A percentile compares a stretch with the other conserved stretches of the same genome.
Conservation (phyloP, 2,113 vertebrate genomes). For the Xiphophorus couchianus region DNA sequence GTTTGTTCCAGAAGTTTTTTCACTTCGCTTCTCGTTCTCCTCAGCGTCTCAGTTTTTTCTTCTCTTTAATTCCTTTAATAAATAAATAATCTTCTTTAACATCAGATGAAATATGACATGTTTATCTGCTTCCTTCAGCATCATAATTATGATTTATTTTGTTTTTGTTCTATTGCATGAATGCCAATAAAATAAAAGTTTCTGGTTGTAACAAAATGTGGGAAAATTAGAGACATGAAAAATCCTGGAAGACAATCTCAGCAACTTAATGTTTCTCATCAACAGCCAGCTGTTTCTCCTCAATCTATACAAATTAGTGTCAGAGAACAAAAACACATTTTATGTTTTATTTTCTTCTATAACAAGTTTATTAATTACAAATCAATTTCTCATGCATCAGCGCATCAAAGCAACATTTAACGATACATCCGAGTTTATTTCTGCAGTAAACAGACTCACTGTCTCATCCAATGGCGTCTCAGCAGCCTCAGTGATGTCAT, state of each 20-base stretch:
- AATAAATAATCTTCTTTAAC: no score
- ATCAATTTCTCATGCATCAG: neutral
- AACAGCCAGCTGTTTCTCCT: no score
- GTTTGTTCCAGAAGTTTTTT: no score
- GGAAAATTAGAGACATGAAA: neutral
- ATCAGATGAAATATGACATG: neutral
- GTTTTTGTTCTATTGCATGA: neutral
- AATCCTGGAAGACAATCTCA: neutral
- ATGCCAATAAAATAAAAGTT: neutral
- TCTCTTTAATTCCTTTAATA: no score
- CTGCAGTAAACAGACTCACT: neutral
- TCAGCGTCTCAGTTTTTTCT: no score
- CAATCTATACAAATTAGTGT: no score
- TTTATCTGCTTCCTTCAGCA: neutral
- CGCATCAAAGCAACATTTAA: neutral
- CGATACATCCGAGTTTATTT: no score
- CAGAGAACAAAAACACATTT: no score
- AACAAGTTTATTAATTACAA: neutral
- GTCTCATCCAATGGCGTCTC: no score
- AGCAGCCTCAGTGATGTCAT: no score
- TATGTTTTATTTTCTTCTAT: neutral
- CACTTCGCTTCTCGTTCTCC: no score
- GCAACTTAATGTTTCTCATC: no score
- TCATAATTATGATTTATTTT: neutral
- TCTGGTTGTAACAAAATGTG: neutral